Conservation (phyloP, 2,113 vertebrate genomes). For the Callithrix jacchus region DNA sequence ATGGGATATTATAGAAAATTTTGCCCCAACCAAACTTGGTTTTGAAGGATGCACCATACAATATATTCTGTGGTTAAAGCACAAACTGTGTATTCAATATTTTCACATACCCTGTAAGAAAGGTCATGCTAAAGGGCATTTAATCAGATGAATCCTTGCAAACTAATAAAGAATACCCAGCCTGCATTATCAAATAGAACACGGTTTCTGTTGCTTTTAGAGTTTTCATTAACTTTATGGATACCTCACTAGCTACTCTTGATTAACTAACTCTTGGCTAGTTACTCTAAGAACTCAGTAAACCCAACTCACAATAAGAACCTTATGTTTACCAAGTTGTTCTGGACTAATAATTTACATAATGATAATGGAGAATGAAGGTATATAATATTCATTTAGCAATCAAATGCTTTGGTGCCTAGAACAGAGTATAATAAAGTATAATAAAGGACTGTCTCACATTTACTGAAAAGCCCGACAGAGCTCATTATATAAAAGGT, state of each 20-base stretch:
- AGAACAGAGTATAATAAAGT: background rate
- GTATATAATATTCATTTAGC: background rate
- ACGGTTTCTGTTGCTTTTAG: background rate
- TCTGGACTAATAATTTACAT: background rate
- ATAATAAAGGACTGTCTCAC: background rate
- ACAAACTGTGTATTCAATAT: background rate
- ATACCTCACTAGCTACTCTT: background rate
- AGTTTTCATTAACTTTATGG: constrained; percentile 3
- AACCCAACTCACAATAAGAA: background rate
- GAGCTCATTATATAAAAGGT: background rate
- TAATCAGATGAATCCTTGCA: constrained; percentile 19
- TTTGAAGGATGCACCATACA: background rate
- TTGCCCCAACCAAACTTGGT: background rate
- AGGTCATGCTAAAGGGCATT: background rate
- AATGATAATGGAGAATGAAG: background rate
- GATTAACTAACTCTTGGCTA: background rate
- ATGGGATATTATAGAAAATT: background rate
- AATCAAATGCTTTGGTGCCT: background rate
- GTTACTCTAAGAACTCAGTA: background rate
- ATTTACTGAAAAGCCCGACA: background rate
- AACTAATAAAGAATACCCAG: background rate
- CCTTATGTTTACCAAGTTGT: background rate
- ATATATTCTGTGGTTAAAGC: background rate
- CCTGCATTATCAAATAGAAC: background rate
- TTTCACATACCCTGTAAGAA: background rate